A percentile compares a stretch with the other conserved stretches of the same genome.
Conservation (phyloP, 2,888 invertebrate genomes). For the Pediacus dermestoides region DNA sequence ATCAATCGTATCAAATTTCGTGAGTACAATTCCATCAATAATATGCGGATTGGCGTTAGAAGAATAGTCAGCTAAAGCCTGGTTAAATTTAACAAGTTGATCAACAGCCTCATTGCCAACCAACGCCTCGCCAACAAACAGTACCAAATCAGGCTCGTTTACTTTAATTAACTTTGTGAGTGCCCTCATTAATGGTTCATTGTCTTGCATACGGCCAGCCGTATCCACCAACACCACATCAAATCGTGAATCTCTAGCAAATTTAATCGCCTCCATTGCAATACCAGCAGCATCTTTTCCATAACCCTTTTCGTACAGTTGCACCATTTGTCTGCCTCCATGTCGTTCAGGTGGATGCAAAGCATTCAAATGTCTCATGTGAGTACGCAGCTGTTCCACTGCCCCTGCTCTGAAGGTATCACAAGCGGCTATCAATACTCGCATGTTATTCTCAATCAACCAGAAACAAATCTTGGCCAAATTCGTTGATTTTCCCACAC, state of each 20-base stretch:
- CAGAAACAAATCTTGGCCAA: conserved; percentile 99
- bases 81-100: conserved; percentile 98
- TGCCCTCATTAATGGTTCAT: conserved; percentile 98
- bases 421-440: conserved; percentile 96
- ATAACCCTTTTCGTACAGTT: conserved; percentile 94
- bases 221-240: conserved; percentile 98
- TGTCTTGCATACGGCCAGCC: conserved; percentile 99
- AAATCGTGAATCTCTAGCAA: conserved; percentile 73
- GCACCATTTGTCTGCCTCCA: conserved; percentile 74
- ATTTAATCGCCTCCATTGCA: conserved; percentile 93
- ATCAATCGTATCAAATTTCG: conserved; percentile 99
- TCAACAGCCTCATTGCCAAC: conserved; percentile 99
- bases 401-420: conserved; percentile 99
- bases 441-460: conserved; percentile 95
- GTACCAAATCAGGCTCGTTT: conserved; percentile 94
- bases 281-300: conserved; percentile 99
- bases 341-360: conserved; percentile 81
- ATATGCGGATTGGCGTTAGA: conserved; percentile 76
- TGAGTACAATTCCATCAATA: conserved; percentile 98
- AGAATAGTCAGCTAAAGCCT: conserved; percentile 90
- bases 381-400: conserved; percentile 96
- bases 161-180: conserved; percentile 95
- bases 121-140: conserved; percentile 99
- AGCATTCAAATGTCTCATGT: conserved; percentile 87
- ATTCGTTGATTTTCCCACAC: conserved; percentile 98